These are phyloP conservation scores for Furcifer pardalis DNA, from an alignment of 2,797 vertebrate genomes.

Conservation along the genomic window DNA sequence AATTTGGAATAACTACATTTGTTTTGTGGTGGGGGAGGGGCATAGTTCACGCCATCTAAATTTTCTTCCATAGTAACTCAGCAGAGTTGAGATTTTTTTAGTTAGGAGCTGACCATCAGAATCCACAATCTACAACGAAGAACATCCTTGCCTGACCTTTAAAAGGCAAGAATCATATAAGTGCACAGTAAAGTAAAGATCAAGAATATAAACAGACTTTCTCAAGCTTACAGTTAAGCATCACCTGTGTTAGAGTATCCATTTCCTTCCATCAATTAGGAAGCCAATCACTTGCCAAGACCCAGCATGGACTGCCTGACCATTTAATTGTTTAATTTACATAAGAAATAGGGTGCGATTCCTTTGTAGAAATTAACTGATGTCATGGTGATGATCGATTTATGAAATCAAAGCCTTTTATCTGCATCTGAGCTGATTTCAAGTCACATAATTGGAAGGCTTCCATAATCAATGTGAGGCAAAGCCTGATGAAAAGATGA, in stretches of 20 bases:
- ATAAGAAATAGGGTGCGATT: constrained; percentile 1
- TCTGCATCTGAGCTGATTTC: constrained; percentile 27
- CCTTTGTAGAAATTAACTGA: constrained; percentile 48
- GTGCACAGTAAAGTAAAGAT: background rate
- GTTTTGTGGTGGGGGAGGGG: background rate
- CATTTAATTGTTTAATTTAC: constrained; percentile 58
- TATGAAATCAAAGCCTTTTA: constrained; percentile 19
- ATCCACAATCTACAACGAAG: background rate
- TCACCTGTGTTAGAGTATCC: constrained; percentile 44
- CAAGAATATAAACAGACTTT: background rate
- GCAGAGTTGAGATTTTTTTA: background rate
- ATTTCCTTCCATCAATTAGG: constrained; percentile 27
- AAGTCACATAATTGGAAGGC: constrained; percentile 6
- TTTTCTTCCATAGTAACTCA: background rate
- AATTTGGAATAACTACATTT: background rate
- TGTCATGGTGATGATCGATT: constrained; percentile 16
- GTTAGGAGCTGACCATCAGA: background rate
- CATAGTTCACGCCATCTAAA: background rate
- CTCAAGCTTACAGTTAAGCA: constrained; percentile 50
- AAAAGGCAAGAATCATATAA: background rate
- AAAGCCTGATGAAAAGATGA: constrained; percentile 35
- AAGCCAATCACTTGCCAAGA: constrained; percentile 52
- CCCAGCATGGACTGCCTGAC: constrained; percentile 33
- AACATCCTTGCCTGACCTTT: background rate
- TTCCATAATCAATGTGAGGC: constrained; percentile 36